Evolutionary conservation across 2,797 vertebrate genomes (phyloP).

Genomic region (Schizopygopsis malacanthus): DNA sequence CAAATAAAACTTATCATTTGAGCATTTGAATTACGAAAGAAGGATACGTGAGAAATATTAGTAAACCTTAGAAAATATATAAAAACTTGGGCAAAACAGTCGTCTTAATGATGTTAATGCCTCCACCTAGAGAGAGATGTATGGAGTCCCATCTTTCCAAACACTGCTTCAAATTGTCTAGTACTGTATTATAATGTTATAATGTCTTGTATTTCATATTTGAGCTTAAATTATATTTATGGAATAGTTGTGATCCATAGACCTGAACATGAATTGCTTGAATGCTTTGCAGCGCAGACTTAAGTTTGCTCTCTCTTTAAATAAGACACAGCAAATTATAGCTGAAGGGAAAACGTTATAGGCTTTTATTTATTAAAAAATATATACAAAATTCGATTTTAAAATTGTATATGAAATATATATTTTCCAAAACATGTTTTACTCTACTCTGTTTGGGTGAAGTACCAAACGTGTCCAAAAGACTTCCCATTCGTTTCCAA

Average conservation of each 20-base stretch:
- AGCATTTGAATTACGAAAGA: neutral
- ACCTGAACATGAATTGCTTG: neutral
- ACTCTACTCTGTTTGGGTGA: no score
- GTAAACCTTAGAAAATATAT: neutral
- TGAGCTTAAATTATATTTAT: neutral
- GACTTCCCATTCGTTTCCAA: neutral
- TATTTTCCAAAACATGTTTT: neutral
- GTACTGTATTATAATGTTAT: neutral
- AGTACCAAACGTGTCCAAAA: no score
- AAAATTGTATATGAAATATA: neutral
- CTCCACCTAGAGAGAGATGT: conserved; percentile 24
- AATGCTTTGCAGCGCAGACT: neutral
- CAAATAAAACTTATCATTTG: conserved; percentile 1
- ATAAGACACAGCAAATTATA: neutral
- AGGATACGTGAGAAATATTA: conserved; percentile 11
- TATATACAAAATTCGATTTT: neutral
- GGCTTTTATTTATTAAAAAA: neutral
- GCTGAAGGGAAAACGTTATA: neutral
- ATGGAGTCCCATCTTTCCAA: conserved; percentile 20
- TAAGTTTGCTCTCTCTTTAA: neutral
- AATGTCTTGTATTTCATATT: neutral
- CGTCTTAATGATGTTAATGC: neutral
- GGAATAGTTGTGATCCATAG: neutral
- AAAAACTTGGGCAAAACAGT: neutral
- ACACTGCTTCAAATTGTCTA: neutral